Base-by-base conservation (phyloP, 2,113 vertebrate genomes). In the Bos indicus region DNA sequence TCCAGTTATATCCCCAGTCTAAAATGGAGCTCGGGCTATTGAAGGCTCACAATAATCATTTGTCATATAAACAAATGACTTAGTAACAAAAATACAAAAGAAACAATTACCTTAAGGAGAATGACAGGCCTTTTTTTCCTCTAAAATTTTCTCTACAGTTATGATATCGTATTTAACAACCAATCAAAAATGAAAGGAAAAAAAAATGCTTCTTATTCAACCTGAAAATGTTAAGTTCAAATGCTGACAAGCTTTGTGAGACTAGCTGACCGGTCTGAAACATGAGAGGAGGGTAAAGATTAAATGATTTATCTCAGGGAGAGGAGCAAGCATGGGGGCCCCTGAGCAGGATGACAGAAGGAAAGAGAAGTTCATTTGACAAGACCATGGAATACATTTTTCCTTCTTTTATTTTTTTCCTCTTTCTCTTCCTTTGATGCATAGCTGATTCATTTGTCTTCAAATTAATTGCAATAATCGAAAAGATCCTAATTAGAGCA, bases 371-470 rank as follows among this genome's bases (percentile, higher is more conserved):
- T 7, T 92, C 54, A 48, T 85, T 52, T 54, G 52, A 93, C 26
- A 78, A 93, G 51, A 93, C 36, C 46, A 33, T 7, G 9, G 15
- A 57, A 77, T 62, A 43, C 28, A 23, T 56, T 40, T 88, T 57
- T 16, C 26, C 43, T 80, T 62, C 57, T 33, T 83, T 43, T 77
- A 43, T 77, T 60, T 7, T 12, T 3, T 33, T 0, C 46, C 9
- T 93, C 56, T 11, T 19, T 30, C 33, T 25, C 95, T 96, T 90
- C 86, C 84, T 95, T 91, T 94, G 59, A 96, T 74, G 51, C 52
- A 64, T 52, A 97, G 78, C 54, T 97, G 59, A 94, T 84, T 84
- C 97, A 40, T 95, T 93, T 90, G 60, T 74, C 90, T 92, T 96
- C 78, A 84, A 88, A 95, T 90, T 97, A 97, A 93, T 87, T 91